Base-by-base conservation (phyloP, 2,113 vertebrate genomes). In the Ciconia stormi region DNA sequence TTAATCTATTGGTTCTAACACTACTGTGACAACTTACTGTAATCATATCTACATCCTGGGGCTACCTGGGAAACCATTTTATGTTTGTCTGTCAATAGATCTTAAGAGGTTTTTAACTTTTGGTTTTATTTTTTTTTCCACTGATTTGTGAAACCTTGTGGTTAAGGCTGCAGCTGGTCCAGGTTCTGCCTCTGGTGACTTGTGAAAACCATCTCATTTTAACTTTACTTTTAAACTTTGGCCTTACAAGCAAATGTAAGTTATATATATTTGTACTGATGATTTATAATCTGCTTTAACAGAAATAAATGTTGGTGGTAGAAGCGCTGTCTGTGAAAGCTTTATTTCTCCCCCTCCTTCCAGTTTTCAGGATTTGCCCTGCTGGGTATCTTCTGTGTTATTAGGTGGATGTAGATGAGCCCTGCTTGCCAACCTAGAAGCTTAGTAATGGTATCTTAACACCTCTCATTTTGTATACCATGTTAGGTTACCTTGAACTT, bases 241-340 rank as follows among this genome's bases (percentile, higher is more conserved):
- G 98, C 98, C 98, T 98, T 98, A 98, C 98, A 98, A 98, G 98
- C 98, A 98, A 98, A 98, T 98, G 98, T 98, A 98, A 98, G 98
- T 98, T 98, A 98, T 98, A 98, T 98, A 98, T 98, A 98, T 98
- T 98, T 99, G 98, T 99, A 99, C 98, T 98, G 98, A 98, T 98
- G 97, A 98, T 98, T 98, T 99, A 98, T 98, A 98, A 98, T 98
- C 98, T 98, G 98, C 98, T 98, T 99, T 98, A 99, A 98, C 98
- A 98, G 97, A 98, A 98, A 99, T 99, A 99, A 99, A 99, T 98
- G 98, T 98, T 98, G 98, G 94, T 98, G 98, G 98, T 98, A 98
- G 98, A 98, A 97, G 80, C 66, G 46, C 89, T 82, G 90, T 72
- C 82, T 91, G 52, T 59, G 74, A 94, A 91, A 79, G 80, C 88